A percentile compares a stretch with the other conserved stretches of the same genome.
phyloP scores from a whole-genome alignment of 2,888 invertebrate species.

The Cataglyphis altisquamis region DNA sequence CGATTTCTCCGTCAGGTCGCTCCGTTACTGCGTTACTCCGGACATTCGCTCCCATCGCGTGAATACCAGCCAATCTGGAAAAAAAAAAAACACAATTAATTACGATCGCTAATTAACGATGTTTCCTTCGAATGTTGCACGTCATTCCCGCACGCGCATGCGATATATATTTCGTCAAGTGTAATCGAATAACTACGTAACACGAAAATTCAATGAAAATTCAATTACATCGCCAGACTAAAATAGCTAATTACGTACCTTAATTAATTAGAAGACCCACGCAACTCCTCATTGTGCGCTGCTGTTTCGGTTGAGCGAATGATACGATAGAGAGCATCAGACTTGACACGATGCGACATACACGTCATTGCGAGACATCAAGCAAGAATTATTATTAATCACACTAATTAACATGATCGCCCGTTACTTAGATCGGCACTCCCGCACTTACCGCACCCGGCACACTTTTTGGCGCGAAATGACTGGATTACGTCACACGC shows the following conservation, averaged over 20 bases:
- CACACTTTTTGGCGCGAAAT: background rate
- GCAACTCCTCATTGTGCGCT: background rate
- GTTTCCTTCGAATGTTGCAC: background rate
- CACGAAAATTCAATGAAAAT: background rate
- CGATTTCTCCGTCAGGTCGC: background rate
- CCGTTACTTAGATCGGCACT: background rate
- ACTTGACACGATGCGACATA: background rate
- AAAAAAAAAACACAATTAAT: background rate
- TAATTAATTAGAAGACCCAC: background rate
- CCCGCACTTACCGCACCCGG: background rate
- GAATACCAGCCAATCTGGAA: background rate
- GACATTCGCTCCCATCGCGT: background rate
- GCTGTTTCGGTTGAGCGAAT: background rate
- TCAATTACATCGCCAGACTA: background rate
- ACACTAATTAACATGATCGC: background rate
- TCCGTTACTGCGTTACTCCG: background rate
- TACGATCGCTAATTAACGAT: conserved; percentile 2
- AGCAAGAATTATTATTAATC: background rate
- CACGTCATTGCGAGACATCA: background rate
- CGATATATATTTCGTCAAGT: background rate
- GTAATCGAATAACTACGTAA: background rate
- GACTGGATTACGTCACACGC: background rate
- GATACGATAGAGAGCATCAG: background rate
- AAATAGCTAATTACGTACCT: background rate
- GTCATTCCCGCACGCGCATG: background rate